phyloP scores from a whole-genome alignment of 2,888 invertebrate genomes.

The Cephus rjabovi region DNA sequence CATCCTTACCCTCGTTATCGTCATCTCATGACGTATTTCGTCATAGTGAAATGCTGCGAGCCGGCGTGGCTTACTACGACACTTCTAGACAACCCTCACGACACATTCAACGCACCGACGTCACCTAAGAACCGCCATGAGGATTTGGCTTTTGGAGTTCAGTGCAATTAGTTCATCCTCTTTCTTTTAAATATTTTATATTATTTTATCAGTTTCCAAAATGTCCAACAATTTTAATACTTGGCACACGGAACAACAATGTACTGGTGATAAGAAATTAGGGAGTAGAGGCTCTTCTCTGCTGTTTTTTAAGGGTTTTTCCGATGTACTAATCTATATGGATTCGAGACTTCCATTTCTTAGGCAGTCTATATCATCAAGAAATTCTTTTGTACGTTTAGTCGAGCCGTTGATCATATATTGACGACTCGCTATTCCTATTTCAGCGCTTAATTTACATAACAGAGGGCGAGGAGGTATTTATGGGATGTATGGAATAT shows the following conservation, averaged over 20 bases:
- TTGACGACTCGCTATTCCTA: neutral
- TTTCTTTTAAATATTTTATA: too few species aligned
- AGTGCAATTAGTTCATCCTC: too few species aligned
- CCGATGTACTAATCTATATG: neutral
- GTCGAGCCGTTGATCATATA: neutral
- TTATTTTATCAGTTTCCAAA: too few species aligned
- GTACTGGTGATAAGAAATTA: neutral
- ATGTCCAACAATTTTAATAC: too few species aligned
- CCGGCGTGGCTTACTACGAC: constrained; percentile 54
- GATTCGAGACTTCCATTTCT: neutral
- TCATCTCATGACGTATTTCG: constrained; percentile 54
- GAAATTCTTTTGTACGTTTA: neutral
- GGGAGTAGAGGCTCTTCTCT: neutral
- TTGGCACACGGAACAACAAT: neutral
- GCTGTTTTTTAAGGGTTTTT: neutral
- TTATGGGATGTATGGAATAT: neutral
- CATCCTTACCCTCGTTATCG: constrained; percentile 49
- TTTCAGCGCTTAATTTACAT: neutral
- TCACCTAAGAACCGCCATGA: constrained; percentile 39
- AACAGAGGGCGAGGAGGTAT: neutral
- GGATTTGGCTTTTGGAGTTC: too few species aligned
- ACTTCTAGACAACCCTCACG: constrained; percentile 47
- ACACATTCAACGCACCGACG: constrained; percentile 51
- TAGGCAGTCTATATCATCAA: too few species aligned
- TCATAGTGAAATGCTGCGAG: constrained; percentile 52